phyloP scores from a whole-genome alignment of 1,140 invertebrate species.

The Leucophenga varia region DNA sequence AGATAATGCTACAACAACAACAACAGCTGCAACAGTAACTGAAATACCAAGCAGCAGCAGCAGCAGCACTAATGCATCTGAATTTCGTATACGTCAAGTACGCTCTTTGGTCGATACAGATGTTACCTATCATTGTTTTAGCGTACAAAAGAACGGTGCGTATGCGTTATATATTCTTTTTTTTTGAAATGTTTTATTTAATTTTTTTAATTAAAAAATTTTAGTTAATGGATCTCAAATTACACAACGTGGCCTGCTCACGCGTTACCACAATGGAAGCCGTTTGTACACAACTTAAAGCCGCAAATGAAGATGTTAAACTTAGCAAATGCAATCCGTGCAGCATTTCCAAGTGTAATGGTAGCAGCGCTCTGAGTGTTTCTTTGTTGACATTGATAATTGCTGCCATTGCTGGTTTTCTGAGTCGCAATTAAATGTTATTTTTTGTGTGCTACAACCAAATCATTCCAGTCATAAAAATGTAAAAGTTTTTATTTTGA shows the following conservation, averaged over 20 bases:
- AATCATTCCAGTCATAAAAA: slow-evolving; percentile 4
- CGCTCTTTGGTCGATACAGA: slow-evolving; percentile 17
- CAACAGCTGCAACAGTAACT: too few relatives aligned
- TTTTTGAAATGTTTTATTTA: slow-evolving; percentile 1
- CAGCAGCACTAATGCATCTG: too few relatives aligned
- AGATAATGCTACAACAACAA: background rate
- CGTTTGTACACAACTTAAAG: slow-evolving; percentile 27
- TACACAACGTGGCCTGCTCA: slow-evolving; percentile 38
- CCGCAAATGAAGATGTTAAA: slow-evolving; percentile 10
- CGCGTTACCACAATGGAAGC: slow-evolving; percentile 29
- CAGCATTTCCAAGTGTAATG: slow-evolving; percentile 40
- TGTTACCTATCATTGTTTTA: slow-evolving; percentile 41
- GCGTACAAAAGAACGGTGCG: slow-evolving; percentile 25
- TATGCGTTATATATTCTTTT: background rate
- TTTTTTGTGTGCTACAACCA: slow-evolving; percentile 13
- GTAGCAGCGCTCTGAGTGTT: slow-evolving; percentile 21
- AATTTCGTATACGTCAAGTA: slow-evolving; percentile 24
- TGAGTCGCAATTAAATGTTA: slow-evolving; percentile 32
- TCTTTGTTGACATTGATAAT: slow-evolving; percentile 29
- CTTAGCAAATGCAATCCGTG: slow-evolving; percentile 35
- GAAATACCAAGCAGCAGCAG: too few relatives aligned
- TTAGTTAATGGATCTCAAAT: slow-evolving; percentile 24
- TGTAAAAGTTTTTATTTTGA: slow-evolving; percentile 23
- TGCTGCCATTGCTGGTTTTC: slow-evolving; percentile 25
- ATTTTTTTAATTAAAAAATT: slow-evolving; percentile 1